Conservation (phyloP, 2,113 vertebrate genomes). For the Microcebus jonahi region DNA sequence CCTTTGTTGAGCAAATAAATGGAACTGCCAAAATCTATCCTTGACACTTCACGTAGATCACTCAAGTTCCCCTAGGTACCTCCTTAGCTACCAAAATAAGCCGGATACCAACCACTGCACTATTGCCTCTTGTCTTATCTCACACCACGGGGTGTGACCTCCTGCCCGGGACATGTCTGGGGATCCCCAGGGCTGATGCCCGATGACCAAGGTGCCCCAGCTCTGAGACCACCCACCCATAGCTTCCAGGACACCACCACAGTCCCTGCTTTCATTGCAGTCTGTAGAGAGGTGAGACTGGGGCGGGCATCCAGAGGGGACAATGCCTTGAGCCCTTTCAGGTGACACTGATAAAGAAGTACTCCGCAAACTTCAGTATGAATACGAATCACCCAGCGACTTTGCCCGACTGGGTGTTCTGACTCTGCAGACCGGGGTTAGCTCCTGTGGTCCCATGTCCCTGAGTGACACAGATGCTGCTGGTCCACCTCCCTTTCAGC, state of each 20-base stretch:
- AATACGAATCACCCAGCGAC: neutral
- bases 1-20: neutral
- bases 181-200: no score
- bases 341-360: neutral
- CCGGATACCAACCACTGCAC: neutral
- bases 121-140: neutral
- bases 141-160: rapidly evolving
- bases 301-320: no score
- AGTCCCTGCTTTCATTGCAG: neutral
- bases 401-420: neutral
- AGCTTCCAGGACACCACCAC: no score
- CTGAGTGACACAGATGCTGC: neutral
- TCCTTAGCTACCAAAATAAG: neutral
- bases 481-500: neutral
- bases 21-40: neutral
- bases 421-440: neutral
- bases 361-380: neutral
- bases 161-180: neutral
- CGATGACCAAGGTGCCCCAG: no score
- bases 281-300: neutral
- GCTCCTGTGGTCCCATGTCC: no score
- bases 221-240: neutral
- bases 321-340: neutral
- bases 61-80: neutral
- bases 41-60: neutral